Percentiles rank a stretch among this genome's conserved stretches.
Evolutionary conservation across 2,797 vertebrate genomes (phyloP).

Genomic region (Bovichtus diacanthus): DNA sequence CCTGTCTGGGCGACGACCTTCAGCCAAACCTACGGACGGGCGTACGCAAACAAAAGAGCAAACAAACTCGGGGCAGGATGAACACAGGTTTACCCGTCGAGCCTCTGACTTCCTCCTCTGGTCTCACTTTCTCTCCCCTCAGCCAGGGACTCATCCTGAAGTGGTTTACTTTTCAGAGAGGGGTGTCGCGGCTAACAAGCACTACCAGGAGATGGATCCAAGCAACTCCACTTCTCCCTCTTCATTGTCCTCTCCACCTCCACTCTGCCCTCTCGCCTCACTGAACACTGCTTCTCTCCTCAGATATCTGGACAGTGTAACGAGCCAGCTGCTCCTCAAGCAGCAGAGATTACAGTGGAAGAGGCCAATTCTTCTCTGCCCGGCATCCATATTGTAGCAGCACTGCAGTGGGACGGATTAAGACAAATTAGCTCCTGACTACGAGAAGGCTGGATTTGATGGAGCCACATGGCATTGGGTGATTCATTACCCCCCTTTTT

Average conservation of each 20-base stretch:
- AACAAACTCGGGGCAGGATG: slow-evolving; percentile 21
- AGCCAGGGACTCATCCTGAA: slow-evolving; percentile 13
- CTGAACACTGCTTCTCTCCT: slow-evolving; percentile 22
- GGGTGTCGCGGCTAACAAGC: slow-evolving; percentile 47
- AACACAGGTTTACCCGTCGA: background rate
- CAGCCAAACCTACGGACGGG: slow-evolving; percentile 45
- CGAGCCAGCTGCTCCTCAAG: slow-evolving; percentile 58
- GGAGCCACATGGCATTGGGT: slow-evolving; percentile 55
- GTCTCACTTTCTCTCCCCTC: slow-evolving; percentile 7
- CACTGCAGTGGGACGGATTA: slow-evolving; percentile 69
- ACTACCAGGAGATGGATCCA: background rate
- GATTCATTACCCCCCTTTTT: slow-evolving; percentile 50
- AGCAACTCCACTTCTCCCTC: slow-evolving; percentile 15
- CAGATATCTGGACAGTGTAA: slow-evolving; percentile 57
- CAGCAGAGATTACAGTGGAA: slow-evolving; percentile 63
- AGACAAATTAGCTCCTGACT: slow-evolving; percentile 74
- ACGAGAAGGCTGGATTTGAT: slow-evolving; percentile 70
- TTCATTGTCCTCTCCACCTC: slow-evolving; percentile 24
- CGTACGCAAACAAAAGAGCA: slow-evolving; percentile 32
- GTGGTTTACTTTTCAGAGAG: slow-evolving; percentile 23
- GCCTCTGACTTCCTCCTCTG: background rate
- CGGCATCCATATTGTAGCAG: slow-evolving; percentile 62
- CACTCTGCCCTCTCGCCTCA: slow-evolving; percentile 30
- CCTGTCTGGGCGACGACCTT: slow-evolving; percentile 70
- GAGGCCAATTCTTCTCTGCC: slow-evolving; percentile 66